phyloP scores from a whole-genome alignment of 2,888 invertebrate genomes.

The Cabera pusaria region DNA sequence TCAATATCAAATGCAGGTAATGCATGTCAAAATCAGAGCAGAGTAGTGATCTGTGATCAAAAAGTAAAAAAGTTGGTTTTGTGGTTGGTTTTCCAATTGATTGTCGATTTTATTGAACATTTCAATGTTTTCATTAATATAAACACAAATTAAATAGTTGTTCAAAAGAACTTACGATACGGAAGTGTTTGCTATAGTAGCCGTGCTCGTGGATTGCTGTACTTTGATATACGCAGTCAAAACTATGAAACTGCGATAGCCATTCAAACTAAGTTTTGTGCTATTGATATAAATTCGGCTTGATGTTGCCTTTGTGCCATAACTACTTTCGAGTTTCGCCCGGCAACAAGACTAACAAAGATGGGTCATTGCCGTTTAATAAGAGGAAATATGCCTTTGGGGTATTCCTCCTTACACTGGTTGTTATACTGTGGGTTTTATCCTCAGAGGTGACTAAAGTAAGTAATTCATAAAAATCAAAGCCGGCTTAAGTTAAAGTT shows the following conservation, averaged over 20 bases:
- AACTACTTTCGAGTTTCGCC: slow-evolving; percentile 71
- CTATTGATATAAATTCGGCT: slow-evolving; percentile 41
- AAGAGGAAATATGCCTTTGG: slow-evolving; percentile 89
- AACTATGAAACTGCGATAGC: slow-evolving; percentile 35
- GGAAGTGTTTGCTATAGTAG: background rate
- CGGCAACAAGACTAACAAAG: slow-evolving; percentile 66
- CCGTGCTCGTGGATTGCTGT: background rate
- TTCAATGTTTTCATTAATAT: slow-evolving; percentile 5
- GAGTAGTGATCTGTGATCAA: too few relatives aligned
- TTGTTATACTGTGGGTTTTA: slow-evolving; percentile 97
- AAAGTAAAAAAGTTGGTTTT: slow-evolving; percentile 7
- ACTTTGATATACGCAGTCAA: slow-evolving; percentile 4
- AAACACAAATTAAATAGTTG: background rate
- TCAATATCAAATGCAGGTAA: too few relatives aligned
- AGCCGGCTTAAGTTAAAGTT: too few relatives aligned
- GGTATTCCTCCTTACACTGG: slow-evolving; percentile 92
- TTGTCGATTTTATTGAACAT: slow-evolving; percentile 4
- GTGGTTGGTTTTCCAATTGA: background rate
- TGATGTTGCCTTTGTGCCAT: slow-evolving; percentile 80
- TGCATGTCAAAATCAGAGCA: too few relatives aligned
- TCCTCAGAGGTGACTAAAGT: slow-evolving; percentile 98
- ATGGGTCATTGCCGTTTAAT: slow-evolving; percentile 61
- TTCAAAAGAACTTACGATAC: background rate
- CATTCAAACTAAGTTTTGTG: slow-evolving; percentile 31
- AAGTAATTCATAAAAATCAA: too few relatives aligned